These are phyloP conservation scores for Tillus elongatus DNA, from an alignment of 2,888 invertebrate genomes.

Conservation along the genomic window DNA sequence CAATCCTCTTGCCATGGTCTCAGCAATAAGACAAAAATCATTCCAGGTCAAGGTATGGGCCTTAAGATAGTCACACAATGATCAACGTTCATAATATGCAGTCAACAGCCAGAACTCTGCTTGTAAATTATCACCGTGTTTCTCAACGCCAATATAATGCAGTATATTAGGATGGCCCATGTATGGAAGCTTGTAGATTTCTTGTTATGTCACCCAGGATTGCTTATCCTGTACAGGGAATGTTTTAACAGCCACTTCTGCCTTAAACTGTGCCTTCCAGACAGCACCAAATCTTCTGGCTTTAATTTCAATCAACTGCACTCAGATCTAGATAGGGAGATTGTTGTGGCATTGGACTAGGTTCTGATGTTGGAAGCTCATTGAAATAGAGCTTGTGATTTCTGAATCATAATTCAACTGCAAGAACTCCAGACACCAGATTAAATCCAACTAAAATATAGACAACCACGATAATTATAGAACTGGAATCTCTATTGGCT, in stretches of 20 bases:
- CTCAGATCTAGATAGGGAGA: constrained; percentile 58
- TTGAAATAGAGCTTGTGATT: constrained; percentile 36
- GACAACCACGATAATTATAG: constrained; percentile 10
- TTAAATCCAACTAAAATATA: constrained; percentile 10
- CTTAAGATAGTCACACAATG: constrained; percentile 91
- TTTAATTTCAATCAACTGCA: constrained; percentile 80
- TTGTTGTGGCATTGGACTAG: constrained; percentile 61
- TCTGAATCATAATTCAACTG: constrained; percentile 24
- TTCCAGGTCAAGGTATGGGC: constrained; percentile 79
- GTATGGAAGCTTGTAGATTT: constrained; percentile 82
- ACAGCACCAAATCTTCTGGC: constrained; percentile 90
- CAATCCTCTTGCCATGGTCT: constrained; percentile 72
- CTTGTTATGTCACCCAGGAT: constrained; percentile 90
- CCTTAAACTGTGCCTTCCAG: constrained; percentile 80
- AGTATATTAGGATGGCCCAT: constrained; percentile 91
- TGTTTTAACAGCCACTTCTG: constrained; percentile 88
- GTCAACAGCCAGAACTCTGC: constrained; percentile 94
- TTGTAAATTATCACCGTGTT: constrained; percentile 74
- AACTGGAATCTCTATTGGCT: too few relatives aligned
- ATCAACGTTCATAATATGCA: constrained; percentile 87
- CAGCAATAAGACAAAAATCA: constrained; percentile 77
- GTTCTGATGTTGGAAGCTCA: constrained; percentile 68
- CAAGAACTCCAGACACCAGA: constrained; percentile 11
- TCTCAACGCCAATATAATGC: constrained; percentile 83
- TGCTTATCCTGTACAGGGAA: constrained; percentile 84